Conservation (phyloP, 2,888 invertebrate genomes). For the Tryphoninae sp. region DNA sequence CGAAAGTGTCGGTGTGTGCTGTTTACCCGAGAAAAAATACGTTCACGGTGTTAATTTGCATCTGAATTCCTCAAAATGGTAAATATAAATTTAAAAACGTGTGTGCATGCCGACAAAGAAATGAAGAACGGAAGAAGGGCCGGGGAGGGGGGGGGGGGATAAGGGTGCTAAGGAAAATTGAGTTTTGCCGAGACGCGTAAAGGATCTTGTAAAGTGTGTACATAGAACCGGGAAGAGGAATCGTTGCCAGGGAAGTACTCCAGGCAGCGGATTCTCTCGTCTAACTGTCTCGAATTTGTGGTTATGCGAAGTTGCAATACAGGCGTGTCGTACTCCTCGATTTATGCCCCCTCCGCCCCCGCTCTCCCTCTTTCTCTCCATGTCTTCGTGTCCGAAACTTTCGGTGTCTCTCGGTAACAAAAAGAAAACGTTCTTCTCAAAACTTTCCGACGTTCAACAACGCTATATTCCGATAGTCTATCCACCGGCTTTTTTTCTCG, state of each 20-base stretch:
- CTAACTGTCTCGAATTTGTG: slow-evolving; percentile 18
- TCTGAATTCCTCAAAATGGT: slow-evolving; percentile 76
- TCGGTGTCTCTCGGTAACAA: slow-evolving; percentile 39
- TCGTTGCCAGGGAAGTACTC: background rate
- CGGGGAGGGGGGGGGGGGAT: background rate
- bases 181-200: background rate
- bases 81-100: slow-evolving; percentile 70
- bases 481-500: background rate
- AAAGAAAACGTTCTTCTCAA: background rate
- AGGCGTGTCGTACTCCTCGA: slow-evolving; percentile 9
- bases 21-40: slow-evolving; percentile 68
- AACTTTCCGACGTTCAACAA: background rate
- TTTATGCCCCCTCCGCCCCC: background rate
- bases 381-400: slow-evolving; percentile 5
- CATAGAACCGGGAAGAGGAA: background rate
- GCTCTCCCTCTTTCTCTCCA: background rate
- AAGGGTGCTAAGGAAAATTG: background rate
- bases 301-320: slow-evolving; percentile 32
- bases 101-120: slow-evolving; percentile 11
- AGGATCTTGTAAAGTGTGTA: background rate
- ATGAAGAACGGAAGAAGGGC: background rate
- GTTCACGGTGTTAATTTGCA: slow-evolving; percentile 70
- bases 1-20: slow-evolving; percentile 78
- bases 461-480: background rate
- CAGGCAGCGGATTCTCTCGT: slow-evolving; percentile 4